Evolutionary conservation across 2,888 invertebrate species (phyloP).

Genomic region (Scrobipalpa costella): DNA sequence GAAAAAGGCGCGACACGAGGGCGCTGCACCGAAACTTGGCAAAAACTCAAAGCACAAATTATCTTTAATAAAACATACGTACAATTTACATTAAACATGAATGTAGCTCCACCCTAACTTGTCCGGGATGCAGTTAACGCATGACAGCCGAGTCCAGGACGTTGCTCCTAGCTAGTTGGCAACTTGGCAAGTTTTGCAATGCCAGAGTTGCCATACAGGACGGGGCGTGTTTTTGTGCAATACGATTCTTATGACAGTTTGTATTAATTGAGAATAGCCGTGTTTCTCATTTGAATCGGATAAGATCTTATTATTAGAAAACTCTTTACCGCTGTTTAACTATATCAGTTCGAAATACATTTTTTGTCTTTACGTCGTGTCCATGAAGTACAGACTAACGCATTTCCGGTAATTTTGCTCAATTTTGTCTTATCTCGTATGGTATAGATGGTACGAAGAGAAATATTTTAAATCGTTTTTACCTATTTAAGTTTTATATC

Average conservation of each 20-base stretch:
- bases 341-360: no score
- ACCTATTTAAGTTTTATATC: no score
- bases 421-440: no score
- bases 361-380: no score
- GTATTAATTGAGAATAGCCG: not conserved
- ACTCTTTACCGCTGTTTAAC: no score
- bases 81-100: not conserved
- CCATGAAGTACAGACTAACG: no score
- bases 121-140: constrained; percentile 11
- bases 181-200: not conserved
- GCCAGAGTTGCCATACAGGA: constrained; percentile 7
- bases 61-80: not conserved
- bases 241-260: constrained; percentile 15
- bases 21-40: constrained; percentile 6
- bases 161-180: constrained; percentile 24
- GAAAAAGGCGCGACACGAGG: not conserved
- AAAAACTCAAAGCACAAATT: not conserved
- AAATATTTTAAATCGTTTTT: no score
- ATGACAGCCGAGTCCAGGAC: constrained; percentile 18
- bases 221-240: constrained; percentile 7
- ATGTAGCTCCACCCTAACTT: constrained; percentile 8
- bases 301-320: no score
- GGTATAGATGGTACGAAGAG: no score
- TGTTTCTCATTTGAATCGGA: no score
- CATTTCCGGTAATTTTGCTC: no score